Base-by-base conservation (phyloP, 1,140 invertebrate species). In the Musca vetustissima region DNA sequence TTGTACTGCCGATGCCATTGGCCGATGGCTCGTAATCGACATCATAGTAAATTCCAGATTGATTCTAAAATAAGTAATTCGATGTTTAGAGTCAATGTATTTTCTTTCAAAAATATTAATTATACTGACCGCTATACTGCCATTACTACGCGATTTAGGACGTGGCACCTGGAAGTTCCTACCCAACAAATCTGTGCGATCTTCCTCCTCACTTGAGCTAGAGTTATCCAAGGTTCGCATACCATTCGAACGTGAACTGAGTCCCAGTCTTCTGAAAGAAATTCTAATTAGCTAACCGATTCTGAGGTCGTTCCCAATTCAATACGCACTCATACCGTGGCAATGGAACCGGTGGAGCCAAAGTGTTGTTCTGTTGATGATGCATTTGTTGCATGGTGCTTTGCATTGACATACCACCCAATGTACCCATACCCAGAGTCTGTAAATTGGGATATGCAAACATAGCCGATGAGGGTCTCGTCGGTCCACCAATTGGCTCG, bases 11-110 rank as follows among this genome's bases (percentile, higher is more conserved):
- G 47, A 80, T 77, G 59, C 80, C 80, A 73, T 87, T 86, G 66
- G 87, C 88, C 61, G 85, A 84, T 73, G 89, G 88, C 75, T 93
- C 92, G 73, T 93, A 94, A 70, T 94, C 92, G 19, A 93, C 92
- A 76, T 94, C 92, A 74, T 93, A 93, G 80, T 94, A 94, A 72
- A 94, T 94, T 57, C 91, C 91, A 73, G 90, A 93, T 85, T 93
- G 92, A 83, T 93, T 93, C 92, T 89, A 78, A 59, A 80, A 83
- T 69, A 65, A 70, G 21, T 13, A 52, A 49, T 3, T 8, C 28
- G 28, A 8, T 28, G 28, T 48, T 17, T 43, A 19, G 64, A 48
- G 7, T n/a, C n/a, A n/a, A n/a, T 25, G 64, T 19, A 24, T 28
- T 28, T 8, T 8, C 28, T 28, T 3, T 28, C 8, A 28, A 3